Base-by-base conservation (phyloP, 2,113 vertebrate genomes). In the Oncorhynchus gorbuscha region DNA sequence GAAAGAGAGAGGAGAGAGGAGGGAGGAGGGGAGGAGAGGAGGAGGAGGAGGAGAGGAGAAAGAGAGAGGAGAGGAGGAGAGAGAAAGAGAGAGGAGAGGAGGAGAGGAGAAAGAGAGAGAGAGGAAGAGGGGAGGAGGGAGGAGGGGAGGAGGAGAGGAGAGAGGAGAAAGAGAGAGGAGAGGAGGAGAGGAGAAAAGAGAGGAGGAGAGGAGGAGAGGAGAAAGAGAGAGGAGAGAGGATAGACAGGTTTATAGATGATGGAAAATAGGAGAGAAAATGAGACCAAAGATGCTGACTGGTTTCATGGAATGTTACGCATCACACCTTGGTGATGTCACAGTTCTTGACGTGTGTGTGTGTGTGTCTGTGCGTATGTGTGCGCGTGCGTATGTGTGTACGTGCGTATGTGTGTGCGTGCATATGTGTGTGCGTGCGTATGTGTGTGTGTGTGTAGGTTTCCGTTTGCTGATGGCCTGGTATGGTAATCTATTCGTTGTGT, bases 391-490 rank as follows among this genome's bases (percentile, higher is more conserved):
- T 70, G 39, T 22, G 3, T 45, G 39, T n/a, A n/a, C 26, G 69
- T 49, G n/a, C 26, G 3, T 12, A 0, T 32, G 5, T 26, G 24
- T 65, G 62, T 26, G 62, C 12, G 11, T 24, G 13, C 13, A 12
- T 65, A 11, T 4, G 13, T 28, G 62, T 69, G 26, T 26, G 26
- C 2, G 62, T 65, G 64, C 2, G n/a, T 65, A 71, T 35, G 51
- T 45, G 22, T 35, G 72, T 64, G 26, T 39, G 28, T 62, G 24
- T 12, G 22, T 67, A 12, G 26, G 35, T 71, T 89, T 85, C 83
- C 87, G 22, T 73, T 73, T 73, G 85, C 82, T 84, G 85, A 85
- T 93, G 93, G 88, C 91, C 92, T 90, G 91, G 90, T 92, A 93
- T 89, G 84, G 83, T 88, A 90, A 91, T 88, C 79, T 88, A 88